phyloP scores from a whole-genome alignment of 2,888 invertebrate genomes.

The Rotaria socialis region DNA sequence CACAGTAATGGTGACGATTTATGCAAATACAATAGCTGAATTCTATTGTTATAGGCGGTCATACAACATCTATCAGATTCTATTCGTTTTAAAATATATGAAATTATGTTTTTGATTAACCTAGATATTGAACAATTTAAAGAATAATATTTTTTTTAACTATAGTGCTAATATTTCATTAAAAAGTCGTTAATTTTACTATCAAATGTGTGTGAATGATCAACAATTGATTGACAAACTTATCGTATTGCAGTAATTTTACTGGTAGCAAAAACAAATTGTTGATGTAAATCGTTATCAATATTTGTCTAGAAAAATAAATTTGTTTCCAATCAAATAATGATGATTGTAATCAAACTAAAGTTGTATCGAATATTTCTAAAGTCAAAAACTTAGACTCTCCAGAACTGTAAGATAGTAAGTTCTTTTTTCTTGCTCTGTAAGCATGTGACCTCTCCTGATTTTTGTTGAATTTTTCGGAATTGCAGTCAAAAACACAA shows the following conservation, averaged over 20 bases:
- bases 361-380: neutral
- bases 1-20: no score
- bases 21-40: no score
- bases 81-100: no score
- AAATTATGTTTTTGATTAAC: neutral
- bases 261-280: neutral
- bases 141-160: no score
- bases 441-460: neutral
- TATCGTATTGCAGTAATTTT: neutral
- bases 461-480: no score
- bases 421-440: no score
- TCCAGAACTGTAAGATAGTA: no score
- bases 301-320: neutral
- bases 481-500: no score
- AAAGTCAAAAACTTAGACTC: neutral
- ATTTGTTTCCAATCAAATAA: neutral
- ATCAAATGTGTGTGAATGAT: neutral
- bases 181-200: neutral
- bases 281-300: neutral
- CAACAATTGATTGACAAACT: neutral
- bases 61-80: no score
- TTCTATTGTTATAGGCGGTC: no score
- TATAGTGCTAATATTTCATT: neutral
- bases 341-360: neutral
- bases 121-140: neutral